Evolutionary conservation across 2,113 vertebrate genomes (phyloP).

Genomic region (Cyphomyrus plagiostoma): DNA sequence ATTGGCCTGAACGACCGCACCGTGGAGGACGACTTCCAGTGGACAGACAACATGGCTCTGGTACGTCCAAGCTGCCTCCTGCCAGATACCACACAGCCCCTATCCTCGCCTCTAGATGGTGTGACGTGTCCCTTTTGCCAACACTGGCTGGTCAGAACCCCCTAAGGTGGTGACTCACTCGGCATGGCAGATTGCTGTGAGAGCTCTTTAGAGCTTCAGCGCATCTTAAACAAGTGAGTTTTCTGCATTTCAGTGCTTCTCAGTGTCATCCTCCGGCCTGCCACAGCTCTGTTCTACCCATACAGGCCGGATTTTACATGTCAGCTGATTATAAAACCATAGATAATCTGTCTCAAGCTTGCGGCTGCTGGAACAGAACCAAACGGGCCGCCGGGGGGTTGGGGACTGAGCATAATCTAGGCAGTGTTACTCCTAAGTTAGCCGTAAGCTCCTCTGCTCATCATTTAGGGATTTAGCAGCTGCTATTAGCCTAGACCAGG

Average conservation of each 20-base stretch:
- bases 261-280: neutral
- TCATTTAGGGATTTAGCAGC: neutral
- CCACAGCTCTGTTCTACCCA: neutral
- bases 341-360: neutral
- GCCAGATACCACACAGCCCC: neutral
- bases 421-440: neutral
- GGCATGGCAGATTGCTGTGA: neutral
- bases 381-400: neutral
- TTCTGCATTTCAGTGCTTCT: neutral
- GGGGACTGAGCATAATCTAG: neutral
- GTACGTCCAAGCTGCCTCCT: slow-evolving; percentile 43
- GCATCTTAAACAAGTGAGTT: neutral
- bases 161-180: neutral
- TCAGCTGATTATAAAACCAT: neutral
- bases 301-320: neutral
- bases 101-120: neutral
- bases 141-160: neutral
- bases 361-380: neutral
- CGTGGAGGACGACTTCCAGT: slow-evolving; percentile 94
- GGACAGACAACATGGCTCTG: slow-evolving; percentile 87
- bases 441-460: neutral
- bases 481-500: neutral
- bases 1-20: slow-evolving; percentile 92
- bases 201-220: neutral
- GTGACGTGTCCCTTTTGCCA: neutral